phyloP scores from a whole-genome alignment of 2,113 vertebrate genomes.

The Mesitornis unicolor region DNA sequence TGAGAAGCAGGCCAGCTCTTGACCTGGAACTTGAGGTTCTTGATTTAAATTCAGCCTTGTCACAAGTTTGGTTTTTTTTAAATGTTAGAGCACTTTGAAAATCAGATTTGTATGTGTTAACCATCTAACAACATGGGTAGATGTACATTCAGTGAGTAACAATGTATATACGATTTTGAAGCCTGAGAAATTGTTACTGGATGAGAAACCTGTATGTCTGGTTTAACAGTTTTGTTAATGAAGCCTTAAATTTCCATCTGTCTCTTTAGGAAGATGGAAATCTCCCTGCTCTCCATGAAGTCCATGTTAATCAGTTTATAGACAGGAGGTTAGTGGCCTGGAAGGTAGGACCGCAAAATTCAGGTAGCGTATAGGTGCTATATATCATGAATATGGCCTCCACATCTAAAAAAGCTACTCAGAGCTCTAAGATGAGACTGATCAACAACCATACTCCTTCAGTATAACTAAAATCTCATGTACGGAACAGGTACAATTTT shows the following conservation, averaged over 20 bases:
- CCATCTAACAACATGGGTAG: neutral
- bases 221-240: neutral
- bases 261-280: conserved; percentile 10
- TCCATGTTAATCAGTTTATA: neutral
- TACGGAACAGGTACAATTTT: neutral
- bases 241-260: conserved; percentile 23
- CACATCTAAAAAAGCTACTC: neutral
- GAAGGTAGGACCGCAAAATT: neutral
- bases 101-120: neutral
- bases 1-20: neutral
- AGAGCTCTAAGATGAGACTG: neutral
- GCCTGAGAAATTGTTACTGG: neutral
- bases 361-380: accelerated
- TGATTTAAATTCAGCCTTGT: neutral
- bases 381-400: neutral
- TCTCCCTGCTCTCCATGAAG: neutral
- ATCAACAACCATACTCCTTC: neutral
- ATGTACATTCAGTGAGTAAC: neutral
- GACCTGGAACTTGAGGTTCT: neutral
- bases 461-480: neutral
- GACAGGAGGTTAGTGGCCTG: neutral
- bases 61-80: neutral
- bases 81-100: neutral
- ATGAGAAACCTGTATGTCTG: conserved; percentile 6
- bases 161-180: accelerated